A percentile compares a stretch with the other conserved stretches of the same genome.
Evolutionary conservation across 2,797 vertebrate genomes (phyloP).

Genomic region (Xenops minutus): DNA sequence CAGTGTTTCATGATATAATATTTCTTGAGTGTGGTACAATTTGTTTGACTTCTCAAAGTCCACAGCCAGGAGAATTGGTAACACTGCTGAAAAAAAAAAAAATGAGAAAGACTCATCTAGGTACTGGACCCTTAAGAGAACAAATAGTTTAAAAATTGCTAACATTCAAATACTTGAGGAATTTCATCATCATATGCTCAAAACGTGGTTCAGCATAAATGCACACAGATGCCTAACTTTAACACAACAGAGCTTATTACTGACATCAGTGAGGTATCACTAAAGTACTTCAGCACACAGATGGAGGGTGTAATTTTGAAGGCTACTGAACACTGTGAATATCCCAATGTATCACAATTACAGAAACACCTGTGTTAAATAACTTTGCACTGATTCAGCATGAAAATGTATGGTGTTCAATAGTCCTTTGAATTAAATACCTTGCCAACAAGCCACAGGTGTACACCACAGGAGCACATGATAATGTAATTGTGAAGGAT

Average conservation of each 20-base stretch:
- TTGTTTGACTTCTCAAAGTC: not conserved
- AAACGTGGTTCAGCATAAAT: not conserved
- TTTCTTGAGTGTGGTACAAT: not conserved
- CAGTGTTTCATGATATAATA: not conserved
- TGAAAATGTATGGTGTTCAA: constrained; percentile 67
- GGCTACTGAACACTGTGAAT: constrained; percentile 10
- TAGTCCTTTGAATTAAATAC: constrained; percentile 50
- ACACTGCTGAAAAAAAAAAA: not conserved
- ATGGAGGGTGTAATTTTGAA: constrained; percentile 38
- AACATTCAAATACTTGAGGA: not conserved
- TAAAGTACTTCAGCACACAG: not conserved
- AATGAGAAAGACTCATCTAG: not conserved
- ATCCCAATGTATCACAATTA: constrained; percentile 65
- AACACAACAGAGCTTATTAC: not conserved
- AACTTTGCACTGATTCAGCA: constrained; percentile 49
- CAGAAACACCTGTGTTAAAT: constrained; percentile 73
- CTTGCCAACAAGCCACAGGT: constrained; percentile 75
- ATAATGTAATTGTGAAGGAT: constrained; percentile 66
- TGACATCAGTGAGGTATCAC: not conserved
- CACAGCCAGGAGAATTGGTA: not conserved
- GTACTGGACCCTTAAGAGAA: not conserved
- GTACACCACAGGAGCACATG: constrained; percentile 65
- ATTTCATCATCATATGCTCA: not conserved
- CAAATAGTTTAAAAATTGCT: not conserved
- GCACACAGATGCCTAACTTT: not conserved